Percentiles rank a stretch among this genome's conserved stretches.
Evolutionary conservation across 2,888 invertebrate genomes (phyloP).

Genomic region (Drosophila austrosaltans): DNA sequence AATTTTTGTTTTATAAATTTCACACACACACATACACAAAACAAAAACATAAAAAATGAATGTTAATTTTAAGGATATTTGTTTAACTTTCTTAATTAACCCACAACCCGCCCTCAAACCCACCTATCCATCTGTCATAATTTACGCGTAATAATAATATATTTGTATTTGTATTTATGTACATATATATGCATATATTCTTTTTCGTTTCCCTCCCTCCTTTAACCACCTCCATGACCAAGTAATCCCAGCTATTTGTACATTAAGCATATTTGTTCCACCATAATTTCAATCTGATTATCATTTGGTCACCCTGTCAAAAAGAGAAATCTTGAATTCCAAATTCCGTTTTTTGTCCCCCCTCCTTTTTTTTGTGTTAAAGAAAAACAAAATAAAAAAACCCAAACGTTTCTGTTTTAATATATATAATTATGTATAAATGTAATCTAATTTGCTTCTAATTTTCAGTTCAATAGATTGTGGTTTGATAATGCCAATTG

Average conservation of each 20-base stretch:
- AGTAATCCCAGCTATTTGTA: slow-evolving; percentile 2
- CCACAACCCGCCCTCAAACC: neutral
- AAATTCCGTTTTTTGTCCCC: neutral
- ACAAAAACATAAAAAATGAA: slow-evolving; percentile 12
- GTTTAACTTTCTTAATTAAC: slow-evolving; percentile 30
- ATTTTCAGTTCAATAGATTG: slow-evolving; percentile 46
- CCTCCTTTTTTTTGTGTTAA: neutral
- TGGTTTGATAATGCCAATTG: slow-evolving; percentile 80
- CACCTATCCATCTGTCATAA: neutral
- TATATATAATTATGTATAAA: slow-evolving; percentile 22
- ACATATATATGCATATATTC: neutral
- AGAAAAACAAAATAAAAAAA: neutral
- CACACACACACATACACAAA: slow-evolving; percentile 18
- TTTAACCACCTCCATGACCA: neutral
- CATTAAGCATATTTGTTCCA: slow-evolving; percentile 12
- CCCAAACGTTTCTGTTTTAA: slow-evolving; percentile 48
- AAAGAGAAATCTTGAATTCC: slow-evolving; percentile 73
- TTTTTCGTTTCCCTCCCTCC: neutral
- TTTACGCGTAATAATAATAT: slow-evolving; percentile 2
- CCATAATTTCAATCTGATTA: slow-evolving; percentile 14
- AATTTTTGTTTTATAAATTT: slow-evolving; percentile 3
- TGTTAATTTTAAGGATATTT: slow-evolving; percentile 21
- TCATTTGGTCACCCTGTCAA: slow-evolving; percentile 35
- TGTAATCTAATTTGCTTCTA: slow-evolving; percentile 11
- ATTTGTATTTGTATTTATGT: slow-evolving; percentile 9